phyloP scores from a whole-genome alignment of 2,113 vertebrate genomes.

The Leptobrachium ailaonicum region DNA sequence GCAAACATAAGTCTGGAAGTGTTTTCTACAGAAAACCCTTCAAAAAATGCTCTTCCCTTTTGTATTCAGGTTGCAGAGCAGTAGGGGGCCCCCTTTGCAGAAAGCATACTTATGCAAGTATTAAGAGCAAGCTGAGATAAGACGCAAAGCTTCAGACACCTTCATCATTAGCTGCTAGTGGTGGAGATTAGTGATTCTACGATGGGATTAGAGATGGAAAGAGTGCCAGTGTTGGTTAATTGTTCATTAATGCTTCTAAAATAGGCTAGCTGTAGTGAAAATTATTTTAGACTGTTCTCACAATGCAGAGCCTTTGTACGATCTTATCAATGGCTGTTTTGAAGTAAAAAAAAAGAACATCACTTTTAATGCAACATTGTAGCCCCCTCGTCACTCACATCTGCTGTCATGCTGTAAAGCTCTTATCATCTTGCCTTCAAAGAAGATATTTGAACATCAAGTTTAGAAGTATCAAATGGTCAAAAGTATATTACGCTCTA shows the following conservation, averaged over 20 bases:
- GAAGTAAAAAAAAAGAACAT: conserved; percentile 59
- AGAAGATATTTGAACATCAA: not conserved
- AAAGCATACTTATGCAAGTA: conserved; percentile 80
- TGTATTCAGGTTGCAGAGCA: conserved; percentile 74
- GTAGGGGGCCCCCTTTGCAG: conserved; percentile 74
- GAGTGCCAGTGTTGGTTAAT: conserved; percentile 81
- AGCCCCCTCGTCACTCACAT: conserved; percentile 37
- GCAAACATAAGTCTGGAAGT: conserved; percentile 77
- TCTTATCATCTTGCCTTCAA: not conserved
- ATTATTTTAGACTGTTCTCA: conserved; percentile 68
- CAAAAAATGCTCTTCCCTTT: conserved; percentile 79
- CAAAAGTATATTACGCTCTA: not conserved
- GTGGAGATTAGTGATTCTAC: conserved; percentile 82
- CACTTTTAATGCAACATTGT: conserved; percentile 63
- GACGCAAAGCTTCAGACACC: conserved; percentile 82
- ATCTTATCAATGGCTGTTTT: conserved; percentile 63
- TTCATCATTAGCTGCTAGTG: conserved; percentile 86
- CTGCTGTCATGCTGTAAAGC: conserved; percentile 1
- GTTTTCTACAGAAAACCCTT: conserved; percentile 78
- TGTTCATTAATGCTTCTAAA: conserved; percentile 84
- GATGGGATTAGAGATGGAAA: conserved; percentile 80
- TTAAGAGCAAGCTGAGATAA: conserved; percentile 83
- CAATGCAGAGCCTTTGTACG: conserved; percentile 66
- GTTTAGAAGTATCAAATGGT: not conserved
- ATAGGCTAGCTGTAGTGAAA: conserved; percentile 74